A percentile compares a stretch with the other conserved stretches of the same genome.
phyloP scores from a whole-genome alignment of 2,797 vertebrate species.

The Morus bassanus region DNA sequence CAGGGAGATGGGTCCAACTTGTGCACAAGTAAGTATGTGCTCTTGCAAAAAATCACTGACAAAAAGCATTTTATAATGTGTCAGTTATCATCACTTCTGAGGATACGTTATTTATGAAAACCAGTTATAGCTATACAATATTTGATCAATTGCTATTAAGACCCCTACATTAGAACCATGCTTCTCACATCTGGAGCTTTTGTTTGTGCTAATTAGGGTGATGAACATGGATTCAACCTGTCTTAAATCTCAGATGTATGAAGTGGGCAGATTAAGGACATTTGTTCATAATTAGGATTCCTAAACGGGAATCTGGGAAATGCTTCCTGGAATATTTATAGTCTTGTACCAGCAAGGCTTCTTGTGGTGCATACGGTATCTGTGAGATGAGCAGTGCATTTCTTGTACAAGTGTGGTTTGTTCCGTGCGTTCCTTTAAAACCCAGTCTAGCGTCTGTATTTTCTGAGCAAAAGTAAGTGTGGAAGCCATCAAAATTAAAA shows the following conservation, averaged over 20 bases:
- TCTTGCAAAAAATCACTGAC: background rate
- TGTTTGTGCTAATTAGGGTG: conserved; percentile 39
- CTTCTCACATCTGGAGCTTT: conserved; percentile 48
- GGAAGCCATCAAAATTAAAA: background rate
- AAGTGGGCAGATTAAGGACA: conserved; percentile 34
- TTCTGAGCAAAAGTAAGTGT: background rate
- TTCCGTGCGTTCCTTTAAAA: background rate
- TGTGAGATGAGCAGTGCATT: background rate
- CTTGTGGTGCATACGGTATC: rapidly evolving
- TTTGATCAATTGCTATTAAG: conserved; percentile 23
- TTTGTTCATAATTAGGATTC: conserved; percentile 43
- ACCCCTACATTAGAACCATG: background rate
- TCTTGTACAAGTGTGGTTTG: background rate
- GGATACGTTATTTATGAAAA: conserved; percentile 14
- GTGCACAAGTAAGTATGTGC: background rate
- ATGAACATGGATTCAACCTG: conserved; percentile 10
- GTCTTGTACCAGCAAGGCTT: background rate
- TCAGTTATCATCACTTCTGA: background rate
- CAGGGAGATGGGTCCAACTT: background rate
- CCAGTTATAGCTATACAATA: background rate
- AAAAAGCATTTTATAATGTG: background rate
- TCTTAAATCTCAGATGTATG: conserved; percentile 24
- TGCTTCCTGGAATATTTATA: conserved; percentile 25
- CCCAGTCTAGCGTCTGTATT: rapidly evolving
- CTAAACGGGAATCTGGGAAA: conserved; percentile 32